Evolutionary conservation across 2,113 vertebrate species (phyloP).

Genomic region (Dicrurus megarhynchus): DNA sequence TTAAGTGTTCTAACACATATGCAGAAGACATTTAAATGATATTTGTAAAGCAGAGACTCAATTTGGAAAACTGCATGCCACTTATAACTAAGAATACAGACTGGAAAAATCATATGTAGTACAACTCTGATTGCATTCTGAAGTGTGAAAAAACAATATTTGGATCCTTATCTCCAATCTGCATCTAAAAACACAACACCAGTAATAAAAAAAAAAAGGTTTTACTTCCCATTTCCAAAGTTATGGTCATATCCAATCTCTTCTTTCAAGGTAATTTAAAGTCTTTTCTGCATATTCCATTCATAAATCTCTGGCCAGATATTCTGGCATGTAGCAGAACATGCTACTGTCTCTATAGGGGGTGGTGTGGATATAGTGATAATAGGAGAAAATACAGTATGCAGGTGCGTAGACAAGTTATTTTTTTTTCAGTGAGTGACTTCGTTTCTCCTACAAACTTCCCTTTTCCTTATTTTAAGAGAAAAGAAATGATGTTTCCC

Average conservation of each 20-base stretch:
- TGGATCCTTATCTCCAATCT: background rate
- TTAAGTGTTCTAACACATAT: background rate
- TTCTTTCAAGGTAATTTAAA: background rate
- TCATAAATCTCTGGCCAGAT: background rate
- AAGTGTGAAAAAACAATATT: background rate
- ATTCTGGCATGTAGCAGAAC: background rate
- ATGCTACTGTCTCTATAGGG: background rate
- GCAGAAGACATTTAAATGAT: background rate
- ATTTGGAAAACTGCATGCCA: background rate
- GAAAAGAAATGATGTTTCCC: background rate
- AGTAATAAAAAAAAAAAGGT: background rate
- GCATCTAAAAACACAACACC: background rate
- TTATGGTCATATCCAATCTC: background rate
- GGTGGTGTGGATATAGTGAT: background rate
- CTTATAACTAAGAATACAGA: background rate
- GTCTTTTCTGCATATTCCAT: background rate
- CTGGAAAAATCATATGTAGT: background rate
- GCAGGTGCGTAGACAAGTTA: background rate
- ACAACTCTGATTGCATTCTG: background rate
- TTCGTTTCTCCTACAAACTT: background rate
- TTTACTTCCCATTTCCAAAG: background rate
- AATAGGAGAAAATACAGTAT: background rate
- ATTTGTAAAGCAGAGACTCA: constrained; percentile 10
- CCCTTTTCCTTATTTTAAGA: background rate
- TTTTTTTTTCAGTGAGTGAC: background rate